Base-by-base conservation (phyloP, 2,113 vertebrate genomes). In the Origma solitaria region DNA sequence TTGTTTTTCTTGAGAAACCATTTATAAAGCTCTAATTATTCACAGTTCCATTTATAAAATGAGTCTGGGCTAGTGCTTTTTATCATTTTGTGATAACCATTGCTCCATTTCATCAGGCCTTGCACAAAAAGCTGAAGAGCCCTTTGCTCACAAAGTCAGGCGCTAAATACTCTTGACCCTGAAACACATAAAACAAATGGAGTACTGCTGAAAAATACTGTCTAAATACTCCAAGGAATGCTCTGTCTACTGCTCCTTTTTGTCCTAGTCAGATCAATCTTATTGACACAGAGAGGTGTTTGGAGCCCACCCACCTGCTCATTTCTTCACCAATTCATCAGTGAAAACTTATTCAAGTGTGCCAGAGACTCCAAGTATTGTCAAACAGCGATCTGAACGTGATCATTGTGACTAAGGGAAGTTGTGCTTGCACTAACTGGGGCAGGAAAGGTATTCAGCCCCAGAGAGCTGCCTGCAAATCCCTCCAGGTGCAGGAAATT, bases 311-410 rank as follows among this genome's bases (percentile, higher is more conserved):
- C 35, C 38, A 40, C 31, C 18, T 25, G 11, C n/a, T 61, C 65
- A 49, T 22, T 78, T 86, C 20, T 51, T 25, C 7, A 79, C 38
- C 42, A 53, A 15, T 47, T 89, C 13, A 15, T 54, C 44, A 60
- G 4, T 60, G 56, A 76, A 51, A 82, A 54, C 3, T 9, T 3
- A 56, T 25, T 25, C 33, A 61, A 28, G 6, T 2, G 17, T 35
- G 42, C 15, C 20, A 42, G 53, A 60, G 18, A 40, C 27, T 61
- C 18, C 27, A 35, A 22, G 24, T 30, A 44, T 8, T 10, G 5
- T 4, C 35, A 27, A 18, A 10, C 30, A 30, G 18, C 0, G 0
- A 38, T 15, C 22, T 31, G 38, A 82, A 78, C 6, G 7, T 1
- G 9, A 3, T 15, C 65, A 50, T 4, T 9, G 24, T 17, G 47